A percentile compares a stretch with the other conserved stretches of the same genome.
Evolutionary conservation across 2,888 invertebrate species (phyloP).

Genomic region (Congeria kusceri): DNA sequence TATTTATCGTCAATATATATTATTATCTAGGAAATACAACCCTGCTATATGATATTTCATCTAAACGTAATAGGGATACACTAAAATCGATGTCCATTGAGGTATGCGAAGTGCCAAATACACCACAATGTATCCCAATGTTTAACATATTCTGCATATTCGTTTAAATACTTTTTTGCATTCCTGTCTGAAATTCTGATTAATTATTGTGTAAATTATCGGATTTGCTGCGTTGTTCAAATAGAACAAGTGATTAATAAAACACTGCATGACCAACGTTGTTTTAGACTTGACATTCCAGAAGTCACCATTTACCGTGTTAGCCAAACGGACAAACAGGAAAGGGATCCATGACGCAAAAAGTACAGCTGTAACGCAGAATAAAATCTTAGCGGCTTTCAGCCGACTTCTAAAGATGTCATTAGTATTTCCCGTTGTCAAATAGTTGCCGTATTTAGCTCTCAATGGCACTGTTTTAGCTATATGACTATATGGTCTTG

Average conservation of each 20-base stretch:
- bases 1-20: too few species aligned
- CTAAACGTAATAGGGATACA: too few species aligned
- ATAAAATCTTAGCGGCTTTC: slow-evolving; percentile 68
- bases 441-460: too few species aligned
- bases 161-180: slow-evolving; percentile 38
- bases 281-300: slow-evolving; percentile 26
- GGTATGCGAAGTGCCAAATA: too few species aligned
- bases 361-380: slow-evolving; percentile 64
- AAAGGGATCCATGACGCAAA: slow-evolving; percentile 68
- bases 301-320: slow-evolving; percentile 1
- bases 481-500: too few species aligned
- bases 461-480: too few species aligned
- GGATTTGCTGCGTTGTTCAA: slow-evolving; percentile 67
- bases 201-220: slow-evolving; percentile 63
- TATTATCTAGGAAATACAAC: too few species aligned
- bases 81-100: too few species aligned
- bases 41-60: too few species aligned
- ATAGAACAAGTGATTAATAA: slow-evolving; percentile 63
- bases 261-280: slow-evolving; percentile 21
- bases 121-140: too few species aligned
- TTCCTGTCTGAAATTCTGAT: slow-evolving; percentile 58
- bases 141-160: too few species aligned
- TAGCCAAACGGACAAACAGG: slow-evolving; percentile 45
- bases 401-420: slow-evolving; percentile 20
- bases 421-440: too few species aligned